Evolutionary conservation across 2,797 vertebrate genomes (phyloP).

Genomic region (Thalassophryne amazonica): DNA sequence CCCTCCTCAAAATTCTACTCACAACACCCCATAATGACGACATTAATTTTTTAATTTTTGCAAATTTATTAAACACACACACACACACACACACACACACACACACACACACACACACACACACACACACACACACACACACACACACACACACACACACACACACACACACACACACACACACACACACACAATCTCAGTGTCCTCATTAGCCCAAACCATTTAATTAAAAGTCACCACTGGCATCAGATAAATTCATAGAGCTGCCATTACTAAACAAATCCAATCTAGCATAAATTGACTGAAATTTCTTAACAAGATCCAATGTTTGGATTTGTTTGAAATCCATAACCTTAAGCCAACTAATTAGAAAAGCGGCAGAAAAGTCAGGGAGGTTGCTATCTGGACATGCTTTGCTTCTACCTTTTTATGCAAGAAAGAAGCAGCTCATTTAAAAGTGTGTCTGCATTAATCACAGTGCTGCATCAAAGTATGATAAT

Average conservation of each 20-base stretch:
- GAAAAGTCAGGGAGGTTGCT: conserved; percentile 83
- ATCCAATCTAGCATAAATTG: not conserved
- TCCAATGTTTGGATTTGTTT: not conserved
- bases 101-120: too few relatives aligned
- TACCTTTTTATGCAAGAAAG: conserved; percentile 65
- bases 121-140: too few relatives aligned
- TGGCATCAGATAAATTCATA: conserved; percentile 10
- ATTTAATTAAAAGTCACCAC: conserved; percentile 18
- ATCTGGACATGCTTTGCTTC: conserved; percentile 85
- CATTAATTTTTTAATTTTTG: too few relatives aligned
- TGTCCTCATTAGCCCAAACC: conserved; percentile 15
- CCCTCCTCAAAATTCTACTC: too few relatives aligned
- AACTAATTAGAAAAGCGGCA: conserved; percentile 14
- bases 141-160: too few relatives aligned
- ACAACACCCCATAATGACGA: too few relatives aligned
- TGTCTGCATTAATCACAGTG: conserved; percentile 98
- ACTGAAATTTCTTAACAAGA: conserved; percentile 2
- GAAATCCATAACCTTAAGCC: conserved; percentile 2
- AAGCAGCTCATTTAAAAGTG: conserved; percentile 91
- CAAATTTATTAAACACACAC: too few relatives aligned
- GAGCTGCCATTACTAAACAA: not conserved
- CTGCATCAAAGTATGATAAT: conserved; percentile 97
- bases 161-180: too few relatives aligned
- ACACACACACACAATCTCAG: too few relatives aligned
- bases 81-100: too few relatives aligned